These are phyloP conservation scores for Atractosteus spatula DNA, from an alignment of 2,113 vertebrate genomes.

Conservation along the genomic window DNA sequence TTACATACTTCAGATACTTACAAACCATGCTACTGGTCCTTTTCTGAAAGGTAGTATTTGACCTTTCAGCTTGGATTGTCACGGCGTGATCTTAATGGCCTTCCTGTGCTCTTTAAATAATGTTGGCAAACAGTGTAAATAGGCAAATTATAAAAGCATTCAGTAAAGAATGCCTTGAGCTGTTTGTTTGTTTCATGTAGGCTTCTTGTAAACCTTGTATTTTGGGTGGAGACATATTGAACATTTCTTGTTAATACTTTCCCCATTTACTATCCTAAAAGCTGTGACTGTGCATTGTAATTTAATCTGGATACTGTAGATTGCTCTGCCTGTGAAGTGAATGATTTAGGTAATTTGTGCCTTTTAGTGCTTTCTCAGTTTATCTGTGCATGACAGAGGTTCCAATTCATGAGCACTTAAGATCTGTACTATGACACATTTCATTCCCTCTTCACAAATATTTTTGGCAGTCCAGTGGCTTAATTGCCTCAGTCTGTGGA, in stretches of 20 bases:
- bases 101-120: not conserved
- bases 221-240: slow-evolving; percentile 46
- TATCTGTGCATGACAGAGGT: slow-evolving; percentile 34
- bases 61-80: slow-evolving; percentile 53
- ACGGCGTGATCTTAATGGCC: slow-evolving; percentile 48
- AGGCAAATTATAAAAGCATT: slow-evolving; percentile 47
- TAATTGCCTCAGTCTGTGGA: slow-evolving; percentile 6
- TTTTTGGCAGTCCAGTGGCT: slow-evolving; percentile 1
- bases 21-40: slow-evolving; percentile 18
- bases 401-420: not conserved
- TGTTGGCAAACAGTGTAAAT: slow-evolving; percentile 64
- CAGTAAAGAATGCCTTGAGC: no score
- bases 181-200: slow-evolving; percentile 2
- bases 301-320: slow-evolving; percentile 38
- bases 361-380: slow-evolving; percentile 38
- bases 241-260: slow-evolving; percentile 38
- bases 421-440: slow-evolving; percentile 18
- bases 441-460: slow-evolving; percentile 23
- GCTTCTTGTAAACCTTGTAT: slow-evolving; percentile 40
- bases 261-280: slow-evolving; percentile 28
- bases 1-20: not conserved
- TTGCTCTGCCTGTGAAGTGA: slow-evolving; percentile 38
- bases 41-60: slow-evolving; percentile 20
- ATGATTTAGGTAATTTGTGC: slow-evolving; percentile 45
- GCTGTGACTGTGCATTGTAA: slow-evolving; percentile 36